A percentile compares a stretch with the other conserved stretches of the same genome.
phyloP scores from a whole-genome alignment of 2,113 vertebrate genomes.

The Hylia prasina region DNA sequence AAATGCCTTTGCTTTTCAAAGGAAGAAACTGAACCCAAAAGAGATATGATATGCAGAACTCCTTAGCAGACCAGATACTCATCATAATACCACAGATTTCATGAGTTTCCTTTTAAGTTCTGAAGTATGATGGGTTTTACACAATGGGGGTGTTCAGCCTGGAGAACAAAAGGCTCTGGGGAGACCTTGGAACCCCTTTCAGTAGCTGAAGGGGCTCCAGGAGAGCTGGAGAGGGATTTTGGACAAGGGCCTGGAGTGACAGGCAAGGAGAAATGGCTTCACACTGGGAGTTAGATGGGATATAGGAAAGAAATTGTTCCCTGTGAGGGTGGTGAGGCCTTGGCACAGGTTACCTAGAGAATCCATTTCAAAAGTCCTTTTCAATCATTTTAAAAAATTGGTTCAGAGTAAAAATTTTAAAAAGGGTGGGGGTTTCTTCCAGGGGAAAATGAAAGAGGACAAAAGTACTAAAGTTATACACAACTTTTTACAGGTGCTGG shows the following conservation, averaged over 20 bases:
- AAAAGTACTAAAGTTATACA: not conserved
- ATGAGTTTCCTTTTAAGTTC: not conserved
- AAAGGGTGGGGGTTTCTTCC: too few species aligned
- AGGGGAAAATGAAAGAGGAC: not conserved
- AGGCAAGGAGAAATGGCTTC: not conserved
- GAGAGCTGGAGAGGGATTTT: not conserved
- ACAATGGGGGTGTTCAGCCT: not conserved
- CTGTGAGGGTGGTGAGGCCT: not conserved
- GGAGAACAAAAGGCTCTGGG: not conserved
- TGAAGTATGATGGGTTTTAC: not conserved
- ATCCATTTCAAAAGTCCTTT: not conserved
- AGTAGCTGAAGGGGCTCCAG: not conserved
- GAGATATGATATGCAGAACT: not conserved
- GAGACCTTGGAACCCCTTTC: not conserved
- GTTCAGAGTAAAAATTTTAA: not conserved
- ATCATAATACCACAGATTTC: not conserved
- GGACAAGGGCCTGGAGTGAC: not conserved
- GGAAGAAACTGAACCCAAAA: not conserved
- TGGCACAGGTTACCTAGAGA: not conserved
- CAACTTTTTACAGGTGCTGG: not conserved
- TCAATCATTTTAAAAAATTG: not conserved
- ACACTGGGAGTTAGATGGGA: not conserved
- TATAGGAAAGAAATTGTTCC: not conserved
- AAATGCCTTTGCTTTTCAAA: not conserved
- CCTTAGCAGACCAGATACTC: not conserved